Conservation (phyloP, 1,140 invertebrate genomes). For the Zaprionus vittiger region DNA sequence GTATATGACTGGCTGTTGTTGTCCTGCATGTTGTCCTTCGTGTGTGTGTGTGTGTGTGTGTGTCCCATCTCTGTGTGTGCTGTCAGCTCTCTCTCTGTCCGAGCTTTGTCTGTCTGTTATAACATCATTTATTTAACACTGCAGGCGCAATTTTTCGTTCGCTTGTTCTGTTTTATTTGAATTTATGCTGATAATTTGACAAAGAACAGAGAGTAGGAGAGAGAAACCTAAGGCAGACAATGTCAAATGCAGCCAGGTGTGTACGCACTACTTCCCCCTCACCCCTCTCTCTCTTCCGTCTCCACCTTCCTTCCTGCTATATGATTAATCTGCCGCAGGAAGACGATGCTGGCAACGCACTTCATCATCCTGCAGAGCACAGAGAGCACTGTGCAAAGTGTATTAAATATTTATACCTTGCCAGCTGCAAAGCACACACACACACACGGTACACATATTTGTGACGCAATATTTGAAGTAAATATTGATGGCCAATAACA, state of each 20-base stretch:
- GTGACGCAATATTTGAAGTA: conserved; percentile 69
- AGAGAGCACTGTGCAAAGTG: conserved; percentile 34
- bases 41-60: conserved; percentile 42
- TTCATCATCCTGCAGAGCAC: conserved; percentile 59
- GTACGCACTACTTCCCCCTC: conserved; percentile 7
- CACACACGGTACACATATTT: background rate
- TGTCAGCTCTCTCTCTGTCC: conserved; percentile 52
- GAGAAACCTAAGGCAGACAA: conserved; percentile 40
- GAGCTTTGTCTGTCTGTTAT: conserved; percentile 65
- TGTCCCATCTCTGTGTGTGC: conserved; percentile 40
- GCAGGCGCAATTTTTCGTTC: conserved; percentile 31
- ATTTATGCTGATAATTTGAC: conserved; percentile 81
- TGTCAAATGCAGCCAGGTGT: conserved; percentile 46
- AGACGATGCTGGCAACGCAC: conserved; percentile 63
- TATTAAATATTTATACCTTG: conserved; percentile 76
- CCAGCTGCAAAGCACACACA: conserved; percentile 40
- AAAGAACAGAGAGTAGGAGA: conserved; percentile 6
- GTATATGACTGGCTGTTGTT: conserved; percentile 56
- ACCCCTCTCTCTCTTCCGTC: background rate
- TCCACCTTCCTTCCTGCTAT: conserved; percentile 5
- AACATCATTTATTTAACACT: conserved; percentile 81
- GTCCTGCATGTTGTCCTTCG: conserved; percentile 18
- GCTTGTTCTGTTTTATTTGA: conserved; percentile 67
- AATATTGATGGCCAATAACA: conserved; percentile 62
- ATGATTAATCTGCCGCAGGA: conserved; percentile 74